Evolutionary conservation across 2,797 vertebrate genomes (phyloP).

Genomic region (Pantherophis vulpinus): DNA sequence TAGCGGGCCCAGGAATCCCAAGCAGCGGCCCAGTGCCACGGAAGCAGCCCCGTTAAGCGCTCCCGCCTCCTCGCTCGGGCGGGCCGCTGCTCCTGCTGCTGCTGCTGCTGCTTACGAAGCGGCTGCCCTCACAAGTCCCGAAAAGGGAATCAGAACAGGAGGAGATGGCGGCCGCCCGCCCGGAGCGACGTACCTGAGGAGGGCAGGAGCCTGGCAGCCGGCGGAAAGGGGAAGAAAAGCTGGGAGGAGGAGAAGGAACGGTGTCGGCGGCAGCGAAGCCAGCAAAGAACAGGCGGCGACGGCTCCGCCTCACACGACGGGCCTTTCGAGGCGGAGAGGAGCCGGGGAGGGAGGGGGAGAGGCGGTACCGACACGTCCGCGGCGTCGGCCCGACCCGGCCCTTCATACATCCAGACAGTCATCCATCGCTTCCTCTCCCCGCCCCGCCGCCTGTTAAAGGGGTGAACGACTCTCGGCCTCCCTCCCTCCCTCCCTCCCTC

Average conservation of each 20-base stretch:
- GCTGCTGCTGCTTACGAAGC: neutral
- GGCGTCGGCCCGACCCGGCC: neutral
- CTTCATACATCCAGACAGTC: neutral
- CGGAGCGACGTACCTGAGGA: neutral
- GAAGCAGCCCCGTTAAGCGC: neutral
- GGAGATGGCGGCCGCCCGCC: neutral
- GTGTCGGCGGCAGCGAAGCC: neutral
- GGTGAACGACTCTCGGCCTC: too few relatives aligned
- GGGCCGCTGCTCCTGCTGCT: neutral
- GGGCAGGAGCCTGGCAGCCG: neutral
- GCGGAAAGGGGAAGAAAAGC: neutral
- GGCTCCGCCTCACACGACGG: slow-evolving; percentile 27
- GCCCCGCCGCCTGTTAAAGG: slow-evolving; percentile 7
- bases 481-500: neutral
- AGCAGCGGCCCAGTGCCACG: neutral
- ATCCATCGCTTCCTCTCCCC: neutral
- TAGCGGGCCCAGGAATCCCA: neutral
- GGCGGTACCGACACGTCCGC: neutral
- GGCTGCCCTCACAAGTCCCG: neutral
- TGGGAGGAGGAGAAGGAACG: neutral
- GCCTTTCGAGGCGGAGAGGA: neutral
- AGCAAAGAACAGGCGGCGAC: neutral
- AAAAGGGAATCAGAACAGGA: neutral
- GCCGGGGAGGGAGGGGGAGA: neutral
- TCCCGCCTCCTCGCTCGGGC: neutral